Conservation (phyloP, 2,888 invertebrate species). For the Pterostichus madidus region DNA sequence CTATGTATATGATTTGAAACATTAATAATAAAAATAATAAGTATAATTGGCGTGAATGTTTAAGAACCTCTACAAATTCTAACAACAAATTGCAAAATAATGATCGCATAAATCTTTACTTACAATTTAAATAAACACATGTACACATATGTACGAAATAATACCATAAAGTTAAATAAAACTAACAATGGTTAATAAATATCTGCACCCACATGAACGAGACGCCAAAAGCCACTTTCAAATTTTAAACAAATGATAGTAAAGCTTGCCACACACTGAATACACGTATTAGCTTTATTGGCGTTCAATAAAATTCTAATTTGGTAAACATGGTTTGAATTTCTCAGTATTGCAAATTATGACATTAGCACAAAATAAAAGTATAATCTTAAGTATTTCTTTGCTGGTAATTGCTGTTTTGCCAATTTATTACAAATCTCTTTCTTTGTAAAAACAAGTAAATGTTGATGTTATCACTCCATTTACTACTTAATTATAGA, state of each 20-base stretch:
- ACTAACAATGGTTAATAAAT: constrained; percentile 50
- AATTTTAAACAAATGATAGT: constrained; percentile 49
- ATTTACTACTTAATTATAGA: too few species aligned
- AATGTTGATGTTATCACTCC: too few species aligned
- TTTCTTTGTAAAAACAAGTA: too few species aligned
- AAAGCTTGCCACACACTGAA: constrained; percentile 17
- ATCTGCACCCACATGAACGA: constrained; percentile 36
- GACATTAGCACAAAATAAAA: neutral
- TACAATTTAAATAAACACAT: constrained; percentile 42
- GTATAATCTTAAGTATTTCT: too few species aligned
- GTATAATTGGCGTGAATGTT: neutral
- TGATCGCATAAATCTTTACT: constrained; percentile 30
- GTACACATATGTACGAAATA: constrained; percentile 35
- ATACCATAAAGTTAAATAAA: constrained; percentile 44
- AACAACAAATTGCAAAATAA: constrained; percentile 44
- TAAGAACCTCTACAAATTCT: neutral
- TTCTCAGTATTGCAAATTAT: neutral
- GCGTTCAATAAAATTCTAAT: constrained; percentile 35
- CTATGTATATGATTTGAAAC: neutral
- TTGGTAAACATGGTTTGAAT: constrained; percentile 16
- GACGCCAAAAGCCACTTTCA: constrained; percentile 11
- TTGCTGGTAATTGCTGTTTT: too few species aligned
- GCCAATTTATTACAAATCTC: too few species aligned
- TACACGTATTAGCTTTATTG: constrained; percentile 8
- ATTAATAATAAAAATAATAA: constrained; percentile 11